These are phyloP conservation scores for Equus quagga DNA, from an alignment of 2,113 vertebrate genomes.

Conservation along the genomic window DNA sequence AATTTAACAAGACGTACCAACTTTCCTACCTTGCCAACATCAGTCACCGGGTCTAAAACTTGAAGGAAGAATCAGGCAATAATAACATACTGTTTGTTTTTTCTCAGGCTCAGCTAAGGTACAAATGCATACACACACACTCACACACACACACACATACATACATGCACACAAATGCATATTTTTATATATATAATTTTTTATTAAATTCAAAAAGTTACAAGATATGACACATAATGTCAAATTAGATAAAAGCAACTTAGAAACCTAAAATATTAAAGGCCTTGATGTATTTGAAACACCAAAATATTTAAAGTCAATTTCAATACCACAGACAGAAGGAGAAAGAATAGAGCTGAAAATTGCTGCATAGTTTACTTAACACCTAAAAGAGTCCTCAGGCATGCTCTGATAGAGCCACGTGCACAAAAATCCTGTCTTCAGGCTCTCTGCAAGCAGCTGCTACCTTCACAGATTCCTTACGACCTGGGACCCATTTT, in stretches of 20 bases:
- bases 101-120: background rate
- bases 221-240: background rate
- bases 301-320: background rate
- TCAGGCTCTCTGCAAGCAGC: background rate
- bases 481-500: background rate
- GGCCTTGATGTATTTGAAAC: constrained; percentile 5
- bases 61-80: constrained; percentile 11
- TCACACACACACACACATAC: background rate
- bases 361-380: background rate
- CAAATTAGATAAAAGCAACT: background rate
- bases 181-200: background rate
- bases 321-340: background rate
- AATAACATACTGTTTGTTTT: background rate
- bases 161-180: background rate
- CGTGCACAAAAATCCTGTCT: background rate
- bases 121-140: background rate
- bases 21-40: background rate
- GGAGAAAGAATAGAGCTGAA: background rate
- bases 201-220: background rate
- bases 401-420: accelerated
- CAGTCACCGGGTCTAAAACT: background rate
- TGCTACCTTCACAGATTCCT: background rate
- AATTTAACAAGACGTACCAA: background rate
- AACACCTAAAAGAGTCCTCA: background rate
- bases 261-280: constrained; percentile 7